Percentiles rank a stretch among this genome's conserved stretches.
These are phyloP conservation scores for Stegophylla sp. DNA, from an alignment of 2,888 invertebrate species.

Conservation along the genomic window DNA sequence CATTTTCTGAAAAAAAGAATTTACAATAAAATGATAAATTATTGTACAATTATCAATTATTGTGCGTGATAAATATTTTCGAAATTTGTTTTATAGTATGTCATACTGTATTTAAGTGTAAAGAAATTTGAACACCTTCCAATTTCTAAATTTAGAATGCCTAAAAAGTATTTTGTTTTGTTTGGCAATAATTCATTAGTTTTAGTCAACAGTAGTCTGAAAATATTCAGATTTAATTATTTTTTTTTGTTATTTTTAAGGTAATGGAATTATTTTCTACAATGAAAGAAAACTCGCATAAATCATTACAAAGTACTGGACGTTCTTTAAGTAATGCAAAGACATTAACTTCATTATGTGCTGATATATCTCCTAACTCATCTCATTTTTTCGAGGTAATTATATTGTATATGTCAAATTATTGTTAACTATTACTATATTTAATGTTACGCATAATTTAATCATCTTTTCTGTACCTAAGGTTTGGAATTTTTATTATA, in stretches of 20 bases:
- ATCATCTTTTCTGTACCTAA: background rate
- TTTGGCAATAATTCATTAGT: conserved; percentile 52
- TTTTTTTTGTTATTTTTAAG: conserved; percentile 67
- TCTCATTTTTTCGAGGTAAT: conserved; percentile 87
- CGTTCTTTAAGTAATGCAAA: conserved; percentile 67
- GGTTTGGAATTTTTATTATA: conserved; percentile 2
- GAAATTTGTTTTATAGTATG: conserved; percentile 25
- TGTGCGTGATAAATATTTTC: conserved; percentile 2
- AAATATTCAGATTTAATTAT: conserved; percentile 12
- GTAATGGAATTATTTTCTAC: conserved; percentile 76
- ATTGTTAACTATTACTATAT: background rate
- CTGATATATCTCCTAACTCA: conserved; percentile 83
- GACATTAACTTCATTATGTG: conserved; percentile 75
- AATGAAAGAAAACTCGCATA: conserved; percentile 70
- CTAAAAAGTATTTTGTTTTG: conserved; percentile 54
- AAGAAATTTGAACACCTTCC: conserved; percentile 49
- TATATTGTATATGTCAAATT: background rate
- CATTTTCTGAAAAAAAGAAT: background rate
- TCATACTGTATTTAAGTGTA: conserved; percentile 35
- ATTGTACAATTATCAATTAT: background rate
- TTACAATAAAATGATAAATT: background rate
- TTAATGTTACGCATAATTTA: background rate
- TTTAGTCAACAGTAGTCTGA: conserved; percentile 44
- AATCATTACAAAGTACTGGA: conserved; percentile 58
- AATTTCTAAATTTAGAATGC: conserved; percentile 55